A percentile compares a stretch with the other conserved stretches of the same genome.
Conservation (phyloP, 2,888 invertebrate genomes). For the Drosophila mercatorum region DNA sequence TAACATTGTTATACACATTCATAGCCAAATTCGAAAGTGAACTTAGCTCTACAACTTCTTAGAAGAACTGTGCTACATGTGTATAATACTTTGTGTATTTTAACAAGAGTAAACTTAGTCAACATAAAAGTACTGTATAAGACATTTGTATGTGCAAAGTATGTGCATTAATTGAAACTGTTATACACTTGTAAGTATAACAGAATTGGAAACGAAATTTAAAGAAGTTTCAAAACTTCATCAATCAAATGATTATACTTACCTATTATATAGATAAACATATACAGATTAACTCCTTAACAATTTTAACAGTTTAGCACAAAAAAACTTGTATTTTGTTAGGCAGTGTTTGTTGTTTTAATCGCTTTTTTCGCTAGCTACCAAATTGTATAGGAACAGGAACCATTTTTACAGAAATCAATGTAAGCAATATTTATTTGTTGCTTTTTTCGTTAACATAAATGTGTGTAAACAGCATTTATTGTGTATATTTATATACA, state of each 20-base stretch:
- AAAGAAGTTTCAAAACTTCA: not conserved
- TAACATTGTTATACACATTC: too few species aligned
- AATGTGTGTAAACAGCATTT: slow-evolving; percentile 3
- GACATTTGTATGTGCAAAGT: too few species aligned
- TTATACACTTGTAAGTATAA: not conserved
- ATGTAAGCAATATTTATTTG: not conserved
- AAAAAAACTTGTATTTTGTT: not conserved
- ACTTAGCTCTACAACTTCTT: too few species aligned
- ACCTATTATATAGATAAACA: not conserved
- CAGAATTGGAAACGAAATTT: not conserved
- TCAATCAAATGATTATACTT: not conserved
- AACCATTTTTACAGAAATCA: slow-evolving; percentile 1
- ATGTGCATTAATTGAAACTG: not conserved
- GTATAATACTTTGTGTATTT: too few species aligned
- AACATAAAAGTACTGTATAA: too few species aligned
- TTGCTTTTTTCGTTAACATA: not conserved
- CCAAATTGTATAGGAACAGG: slow-evolving; percentile 10
- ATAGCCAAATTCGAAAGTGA: too few species aligned
- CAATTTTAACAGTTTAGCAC: not conserved
- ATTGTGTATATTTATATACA: not conserved
- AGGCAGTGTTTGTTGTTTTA: not conserved
- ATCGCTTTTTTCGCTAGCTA: not conserved
- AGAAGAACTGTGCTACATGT: too few species aligned
- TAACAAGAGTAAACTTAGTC: too few species aligned
- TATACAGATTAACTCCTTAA: not conserved